Base-by-base conservation (phyloP, 2,113 vertebrate species). In the Hyperopisus bebe region DNA sequence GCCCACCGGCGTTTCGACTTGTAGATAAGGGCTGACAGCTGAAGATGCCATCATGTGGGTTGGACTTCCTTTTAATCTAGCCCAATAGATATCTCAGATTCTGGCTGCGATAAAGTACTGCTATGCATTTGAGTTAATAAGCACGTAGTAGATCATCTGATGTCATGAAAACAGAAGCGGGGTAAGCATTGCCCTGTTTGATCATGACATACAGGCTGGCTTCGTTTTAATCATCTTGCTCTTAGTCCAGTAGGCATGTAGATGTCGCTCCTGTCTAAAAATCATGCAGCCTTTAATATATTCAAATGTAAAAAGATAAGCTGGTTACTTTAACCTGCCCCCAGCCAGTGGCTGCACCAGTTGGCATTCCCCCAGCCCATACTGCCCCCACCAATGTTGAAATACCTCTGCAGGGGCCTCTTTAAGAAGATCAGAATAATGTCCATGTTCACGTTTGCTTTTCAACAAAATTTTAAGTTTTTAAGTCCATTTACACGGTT, bases 1-100 rank as follows among this genome's bases (percentile, higher is more conserved):
- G 94, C 94, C 94, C 95, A 94, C 95, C 95, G 94, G 93, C 94
- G 94, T 92, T 88, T 91, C 89, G 92, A 91, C 94, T 95, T 94
- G 93, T 77, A 88, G 88, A 93, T 93, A 92, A 95, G 92, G 94
- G 94, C 94, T 88, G 92, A 94, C 94, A 95, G 95, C 93, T 96
- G 93, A 95, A 94, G 94, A 94, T 92, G 91, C 89, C 90, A 90
- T 94, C 92, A 94, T 93, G 92, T 94, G 93, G 90, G 91, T 90
- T 90, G 93, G 93, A 92, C 92, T 92, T 94, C 89, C 90, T 92
- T 92, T 91, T 86, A 91, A 92, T 82, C 88, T 48, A 90, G 62
- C 48, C 9, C 50, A 89, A 89, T 90, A 91, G 91, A 88, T 88
- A 80, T 91, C 89, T 88, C 90, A 90, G 90, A 92, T 90, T 77